Percentiles rank a stretch among this genome's conserved stretches.
These are phyloP conservation scores for Ceyx margarethae DNA, from an alignment of 2,113 vertebrate genomes.

Conservation along the genomic window DNA sequence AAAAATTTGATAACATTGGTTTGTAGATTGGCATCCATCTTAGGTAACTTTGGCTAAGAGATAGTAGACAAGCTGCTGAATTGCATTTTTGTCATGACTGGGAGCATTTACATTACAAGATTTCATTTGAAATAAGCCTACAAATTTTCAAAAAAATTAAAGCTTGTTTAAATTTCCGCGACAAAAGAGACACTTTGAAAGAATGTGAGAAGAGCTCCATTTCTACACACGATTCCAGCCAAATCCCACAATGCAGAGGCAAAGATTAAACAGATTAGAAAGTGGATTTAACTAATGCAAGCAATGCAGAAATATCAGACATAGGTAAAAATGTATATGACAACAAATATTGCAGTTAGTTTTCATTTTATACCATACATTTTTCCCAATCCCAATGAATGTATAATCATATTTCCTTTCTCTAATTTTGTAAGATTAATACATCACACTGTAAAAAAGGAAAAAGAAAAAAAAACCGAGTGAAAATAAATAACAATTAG, in stretches of 20 bases:
- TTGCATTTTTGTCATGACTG: not conserved
- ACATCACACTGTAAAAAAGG: fast-evolving
- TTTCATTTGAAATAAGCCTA: not conserved
- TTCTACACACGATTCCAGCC: not conserved
- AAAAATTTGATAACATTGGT: not conserved
- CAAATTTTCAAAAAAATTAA: not conserved
- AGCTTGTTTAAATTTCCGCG: not conserved
- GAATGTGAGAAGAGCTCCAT: not conserved
- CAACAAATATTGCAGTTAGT: not conserved
- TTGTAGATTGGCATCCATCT: not conserved
- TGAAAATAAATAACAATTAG: not conserved
- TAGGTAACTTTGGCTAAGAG: not conserved
- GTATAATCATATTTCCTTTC: not conserved
- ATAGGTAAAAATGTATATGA: not conserved
- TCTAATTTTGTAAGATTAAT: not conserved
- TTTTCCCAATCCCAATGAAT: not conserved
- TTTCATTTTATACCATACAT: not conserved
- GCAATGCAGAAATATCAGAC: not conserved
- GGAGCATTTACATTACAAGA: not conserved
- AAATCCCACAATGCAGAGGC: not conserved
- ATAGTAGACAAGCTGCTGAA: not conserved
- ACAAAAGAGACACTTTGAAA: not conserved
- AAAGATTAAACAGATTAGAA: not conserved
- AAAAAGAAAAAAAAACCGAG: not conserved
- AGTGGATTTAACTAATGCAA: not conserved